Conservation (phyloP, 2,797 vertebrate genomes). For the Tapirus indicus region DNA sequence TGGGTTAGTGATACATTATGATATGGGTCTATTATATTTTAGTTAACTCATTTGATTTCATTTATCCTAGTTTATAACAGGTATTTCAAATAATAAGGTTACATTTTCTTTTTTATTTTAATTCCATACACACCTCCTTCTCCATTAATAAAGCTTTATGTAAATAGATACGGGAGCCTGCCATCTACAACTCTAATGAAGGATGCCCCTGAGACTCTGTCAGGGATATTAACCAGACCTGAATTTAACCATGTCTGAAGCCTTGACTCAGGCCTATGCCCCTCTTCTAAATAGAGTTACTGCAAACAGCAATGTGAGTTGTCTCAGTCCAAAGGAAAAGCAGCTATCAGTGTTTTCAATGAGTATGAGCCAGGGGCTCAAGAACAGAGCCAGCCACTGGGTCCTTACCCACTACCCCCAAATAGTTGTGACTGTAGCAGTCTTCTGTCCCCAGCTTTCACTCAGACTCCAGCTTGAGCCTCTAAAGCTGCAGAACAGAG, state of each 20-base stretch:
- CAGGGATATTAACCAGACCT: conserved; percentile 16
- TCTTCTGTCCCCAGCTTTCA: not conserved
- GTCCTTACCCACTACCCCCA: not conserved
- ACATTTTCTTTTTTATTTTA: not conserved
- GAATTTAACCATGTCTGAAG: conserved; percentile 31
- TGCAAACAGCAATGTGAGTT: not conserved
- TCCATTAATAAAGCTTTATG: conserved; percentile 18
- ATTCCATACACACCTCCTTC: conserved; percentile 5
- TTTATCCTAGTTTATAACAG: conserved; percentile 54
- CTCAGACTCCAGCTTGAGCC: conserved; percentile 13
- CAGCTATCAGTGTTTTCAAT: not conserved
- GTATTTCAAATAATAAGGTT: conserved; percentile 47
- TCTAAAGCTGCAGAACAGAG: conserved; percentile 28
- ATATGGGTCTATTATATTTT: conserved; percentile 43
- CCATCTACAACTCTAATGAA: conserved; percentile 44
- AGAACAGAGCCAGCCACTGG: not conserved
- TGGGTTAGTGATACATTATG: conserved; percentile 16
- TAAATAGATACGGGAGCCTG: not conserved
- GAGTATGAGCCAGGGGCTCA: conserved; percentile 13
- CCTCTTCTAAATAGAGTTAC: not conserved
- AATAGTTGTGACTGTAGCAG: not conserved
- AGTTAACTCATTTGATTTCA: conserved; percentile 42
- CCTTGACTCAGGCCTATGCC: not conserved
- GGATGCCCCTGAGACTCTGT: not conserved
- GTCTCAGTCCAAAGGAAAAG: not conserved